phyloP scores from a whole-genome alignment of 2,113 vertebrate genomes.

The Carlito syrichta region DNA sequence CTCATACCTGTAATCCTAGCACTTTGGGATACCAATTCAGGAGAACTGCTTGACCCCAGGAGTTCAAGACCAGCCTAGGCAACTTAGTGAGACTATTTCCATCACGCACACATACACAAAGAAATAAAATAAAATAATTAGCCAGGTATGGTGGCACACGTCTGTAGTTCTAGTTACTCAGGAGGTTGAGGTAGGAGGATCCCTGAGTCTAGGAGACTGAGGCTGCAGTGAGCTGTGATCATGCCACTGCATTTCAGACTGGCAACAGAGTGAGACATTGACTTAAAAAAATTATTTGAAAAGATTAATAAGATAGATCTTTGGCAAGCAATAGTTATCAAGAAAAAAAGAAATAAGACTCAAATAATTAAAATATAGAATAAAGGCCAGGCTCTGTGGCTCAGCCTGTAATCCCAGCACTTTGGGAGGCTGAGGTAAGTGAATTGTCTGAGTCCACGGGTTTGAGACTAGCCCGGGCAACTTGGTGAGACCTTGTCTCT shows the following conservation, averaged over 20 bases:
- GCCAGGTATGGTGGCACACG: not conserved
- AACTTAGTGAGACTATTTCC: not conserved
- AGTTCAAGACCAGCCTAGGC: not conserved
- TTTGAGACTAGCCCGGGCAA: too few relatives aligned
- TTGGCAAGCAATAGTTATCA: not conserved
- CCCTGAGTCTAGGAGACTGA: not conserved
- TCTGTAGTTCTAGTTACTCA: not conserved
- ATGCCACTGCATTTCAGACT: not conserved
- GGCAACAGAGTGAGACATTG: not conserved
- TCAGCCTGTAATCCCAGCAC: too few relatives aligned
- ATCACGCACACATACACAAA: not conserved
- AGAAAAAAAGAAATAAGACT: not conserved
- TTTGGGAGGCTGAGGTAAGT: too few relatives aligned
- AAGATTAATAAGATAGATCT: not conserved
- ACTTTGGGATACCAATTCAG: not conserved
- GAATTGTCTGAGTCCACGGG: too few relatives aligned
- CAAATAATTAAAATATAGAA: slow-evolving; percentile 35
- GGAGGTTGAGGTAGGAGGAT: not conserved
- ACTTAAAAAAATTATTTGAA: not conserved
- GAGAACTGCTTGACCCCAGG: not conserved
- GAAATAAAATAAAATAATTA: not conserved
- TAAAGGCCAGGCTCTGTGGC: too few relatives aligned
- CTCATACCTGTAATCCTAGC: not conserved
- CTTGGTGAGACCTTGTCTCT: too few relatives aligned
- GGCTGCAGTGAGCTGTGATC: not conserved